Percentiles rank a stretch among this genome's conserved stretches.
These are phyloP conservation scores for Bombus consobrinus DNA, from an alignment of 1,140 invertebrate species.

Conservation along the genomic window DNA sequence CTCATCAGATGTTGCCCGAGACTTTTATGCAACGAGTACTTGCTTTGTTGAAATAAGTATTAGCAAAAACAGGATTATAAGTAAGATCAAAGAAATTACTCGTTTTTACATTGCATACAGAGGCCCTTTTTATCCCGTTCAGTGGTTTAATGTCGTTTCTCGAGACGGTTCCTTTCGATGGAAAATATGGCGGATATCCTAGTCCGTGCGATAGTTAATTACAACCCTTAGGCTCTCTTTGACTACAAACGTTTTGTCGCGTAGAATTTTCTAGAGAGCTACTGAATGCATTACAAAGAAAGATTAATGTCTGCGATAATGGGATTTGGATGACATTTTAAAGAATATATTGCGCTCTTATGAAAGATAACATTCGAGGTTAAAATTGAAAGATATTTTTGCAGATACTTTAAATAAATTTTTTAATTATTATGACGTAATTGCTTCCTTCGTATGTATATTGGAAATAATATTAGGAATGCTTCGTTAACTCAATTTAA, in stretches of 20 bases:
- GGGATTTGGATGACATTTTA: not conserved
- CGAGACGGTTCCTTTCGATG: not conserved
- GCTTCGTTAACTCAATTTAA: not conserved
- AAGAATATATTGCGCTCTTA: not conserved
- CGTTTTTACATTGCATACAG: constrained; percentile 18
- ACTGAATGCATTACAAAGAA: not conserved
- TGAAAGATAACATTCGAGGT: not conserved
- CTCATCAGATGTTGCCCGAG: not conserved
- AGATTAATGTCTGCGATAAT: not conserved
- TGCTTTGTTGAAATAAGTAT: not conserved
- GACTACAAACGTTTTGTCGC: not conserved
- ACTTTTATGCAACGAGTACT: not conserved
- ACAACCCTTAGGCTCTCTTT: not conserved
- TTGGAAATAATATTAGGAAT: not conserved
- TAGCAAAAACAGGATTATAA: not conserved
- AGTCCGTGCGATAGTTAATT: not conserved
- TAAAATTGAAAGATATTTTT: not conserved
- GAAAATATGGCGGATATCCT: not conserved
- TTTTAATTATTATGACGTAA: too few species aligned
- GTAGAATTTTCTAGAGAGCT: not conserved
- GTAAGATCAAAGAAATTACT: not conserved
- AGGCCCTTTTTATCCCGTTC: not conserved
- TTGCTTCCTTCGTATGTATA: not conserved
- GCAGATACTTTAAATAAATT: not conserved
- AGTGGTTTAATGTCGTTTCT: not conserved